Evolutionary conservation across 2,888 invertebrate genomes (phyloP), one percentile per base, ranked within the genome.

Genomic region (Linnaemya vulpina): DNA sequence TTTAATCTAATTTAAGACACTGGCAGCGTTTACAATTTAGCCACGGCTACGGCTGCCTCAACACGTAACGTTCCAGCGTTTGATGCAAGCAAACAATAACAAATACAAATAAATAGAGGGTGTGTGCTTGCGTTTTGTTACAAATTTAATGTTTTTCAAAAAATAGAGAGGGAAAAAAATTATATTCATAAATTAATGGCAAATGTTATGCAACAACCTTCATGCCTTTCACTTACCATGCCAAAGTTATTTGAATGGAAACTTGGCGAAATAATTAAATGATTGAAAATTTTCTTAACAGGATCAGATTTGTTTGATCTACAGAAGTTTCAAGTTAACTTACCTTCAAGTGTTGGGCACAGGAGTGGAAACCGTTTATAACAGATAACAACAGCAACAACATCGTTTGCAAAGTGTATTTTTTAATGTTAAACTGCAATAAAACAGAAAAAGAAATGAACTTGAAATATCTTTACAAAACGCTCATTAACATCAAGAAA

Each of bases 181-280:
- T 25, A 55, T 38, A 4, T 55, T 51, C 38, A 51, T 62, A 70
- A 68, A 49, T 25, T 60, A 58, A 5, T 67, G 40, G 49, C 25
- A 65, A 43, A 65, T 62, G 55, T 82, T 81, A 75, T 85, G 74
- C 78, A 70, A 70, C 46, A 85, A 78, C 81, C 81, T 85, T 85
- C 70, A 65, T 43, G 77, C 84, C 84, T 85, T 85, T 85, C 84
- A 85, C 81, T 82, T 78, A 78, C 60, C 77, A 77, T 70, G 71
- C 74, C 76, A 80, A 74, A 81, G 9, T 60, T 62, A 58, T 68
- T 81, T 51, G 17, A 58, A 67, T 67, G 58, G 73, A 67, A 80
- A 25, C 35, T 0, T 17, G 1, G 20, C 4, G 13, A 20, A 70
- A 9, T 40, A n/a, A 22, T 58, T 7, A 53, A 40, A 35, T 62